phyloP scores from a whole-genome alignment of 2,797 vertebrate species.

The Stomatorhinus walkeri region DNA sequence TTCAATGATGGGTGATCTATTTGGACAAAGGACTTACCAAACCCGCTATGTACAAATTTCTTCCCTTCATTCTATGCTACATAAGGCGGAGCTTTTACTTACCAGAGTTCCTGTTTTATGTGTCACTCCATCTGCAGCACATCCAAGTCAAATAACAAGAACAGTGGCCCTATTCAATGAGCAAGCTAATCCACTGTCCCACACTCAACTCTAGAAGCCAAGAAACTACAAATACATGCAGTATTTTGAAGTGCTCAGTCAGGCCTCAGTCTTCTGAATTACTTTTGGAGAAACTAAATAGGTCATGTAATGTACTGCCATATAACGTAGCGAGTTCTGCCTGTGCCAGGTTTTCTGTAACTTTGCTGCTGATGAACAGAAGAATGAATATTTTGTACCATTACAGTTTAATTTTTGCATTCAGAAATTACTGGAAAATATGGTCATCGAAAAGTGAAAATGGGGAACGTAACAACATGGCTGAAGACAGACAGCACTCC shows the following conservation, averaged over 20 bases:
- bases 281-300: not conserved
- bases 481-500: not conserved
- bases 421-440: not conserved
- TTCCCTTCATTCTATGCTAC: not conserved
- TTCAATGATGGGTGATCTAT: not conserved
- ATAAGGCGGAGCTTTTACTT: not conserved
- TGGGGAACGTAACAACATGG: not conserved
- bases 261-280: not conserved
- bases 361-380: not conserved
- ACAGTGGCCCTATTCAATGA: conserved; percentile 3
- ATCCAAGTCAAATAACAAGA: not conserved
- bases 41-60: not conserved
- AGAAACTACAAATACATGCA: not conserved
- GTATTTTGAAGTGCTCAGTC: not conserved
- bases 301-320: not conserved
- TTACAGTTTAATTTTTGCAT: not conserved
- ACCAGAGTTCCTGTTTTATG: not conserved
- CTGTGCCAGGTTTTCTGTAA: not conserved
- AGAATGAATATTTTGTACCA: not conserved
- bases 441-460: not conserved
- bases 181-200: not conserved
- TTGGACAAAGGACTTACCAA: not conserved
- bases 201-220: not conserved
- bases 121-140: not conserved
- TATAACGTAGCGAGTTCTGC: not conserved